These are phyloP conservation scores for Sarcophaga bullata DNA, from an alignment of 1,140 invertebrate genomes.

Conservation along the genomic window DNA sequence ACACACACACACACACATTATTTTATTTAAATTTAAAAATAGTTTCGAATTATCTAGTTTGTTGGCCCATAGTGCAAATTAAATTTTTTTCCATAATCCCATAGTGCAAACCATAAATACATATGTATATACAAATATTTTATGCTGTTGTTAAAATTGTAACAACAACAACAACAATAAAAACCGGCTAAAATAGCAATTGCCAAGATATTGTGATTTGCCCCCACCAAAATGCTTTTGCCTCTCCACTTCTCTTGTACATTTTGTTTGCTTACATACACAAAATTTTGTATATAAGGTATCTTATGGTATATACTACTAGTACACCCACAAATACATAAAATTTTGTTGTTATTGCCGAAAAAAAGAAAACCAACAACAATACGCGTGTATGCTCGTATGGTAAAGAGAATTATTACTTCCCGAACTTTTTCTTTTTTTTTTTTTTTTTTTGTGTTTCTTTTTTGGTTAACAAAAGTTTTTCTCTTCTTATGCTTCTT, in stretches of 20 bases:
- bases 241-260: too few relatives aligned
- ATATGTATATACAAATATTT: not conserved
- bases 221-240: too few relatives aligned
- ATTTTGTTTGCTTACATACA: not conserved
- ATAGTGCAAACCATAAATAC: not conserved
- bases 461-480: too few relatives aligned
- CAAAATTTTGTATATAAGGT: too few relatives aligned
- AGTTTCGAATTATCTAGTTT: too few relatives aligned
- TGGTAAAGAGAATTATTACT: too few relatives aligned
- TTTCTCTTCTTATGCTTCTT: too few relatives aligned
- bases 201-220: not conserved
- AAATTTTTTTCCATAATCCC: not conserved
- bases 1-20: too few relatives aligned
- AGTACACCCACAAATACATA: not conserved
- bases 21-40: too few relatives aligned
- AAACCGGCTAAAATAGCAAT: conserved; percentile 10
- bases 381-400: not conserved
- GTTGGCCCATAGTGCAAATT: too few relatives aligned
- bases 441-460: too few relatives aligned
- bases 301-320: not conserved
- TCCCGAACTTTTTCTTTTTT: too few relatives aligned
- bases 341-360: not conserved
- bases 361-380: not conserved
- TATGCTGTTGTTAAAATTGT: not conserved
- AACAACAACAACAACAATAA: not conserved